A percentile compares a stretch with the other conserved stretches of the same genome.
These are phyloP conservation scores for Amphibalanus amphitrite DNA, from an alignment of 1,140 invertebrate genomes.

Conservation along the genomic window DNA sequence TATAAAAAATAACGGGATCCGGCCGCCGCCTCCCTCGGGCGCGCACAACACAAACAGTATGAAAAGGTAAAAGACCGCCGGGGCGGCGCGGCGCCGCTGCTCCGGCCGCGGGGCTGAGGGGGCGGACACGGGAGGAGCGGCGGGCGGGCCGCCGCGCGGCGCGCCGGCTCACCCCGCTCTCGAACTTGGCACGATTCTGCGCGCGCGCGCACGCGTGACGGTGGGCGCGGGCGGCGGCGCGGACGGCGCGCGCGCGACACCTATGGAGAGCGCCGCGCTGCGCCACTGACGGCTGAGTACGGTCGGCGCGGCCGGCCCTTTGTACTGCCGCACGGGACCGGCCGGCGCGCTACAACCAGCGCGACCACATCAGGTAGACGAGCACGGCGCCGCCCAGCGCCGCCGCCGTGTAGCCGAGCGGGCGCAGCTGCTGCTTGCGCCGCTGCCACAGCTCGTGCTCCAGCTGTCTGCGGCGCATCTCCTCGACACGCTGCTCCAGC, in stretches of 20 bases:
- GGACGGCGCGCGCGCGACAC: too few relatives aligned
- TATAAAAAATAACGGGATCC: background rate
- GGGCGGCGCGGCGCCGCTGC: too few relatives aligned
- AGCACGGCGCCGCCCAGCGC: background rate
- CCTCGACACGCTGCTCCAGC: background rate
- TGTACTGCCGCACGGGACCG: background rate
- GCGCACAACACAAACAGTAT: background rate
- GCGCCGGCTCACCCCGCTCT: too few relatives aligned
- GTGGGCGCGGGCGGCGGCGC: background rate
- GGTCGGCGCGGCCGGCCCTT: background rate
- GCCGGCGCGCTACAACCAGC: background rate
- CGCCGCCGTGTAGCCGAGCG: background rate
- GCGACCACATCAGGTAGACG: background rate
- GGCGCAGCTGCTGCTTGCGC: background rate
- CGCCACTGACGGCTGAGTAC: background rate
- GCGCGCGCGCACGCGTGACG: too few relatives aligned
- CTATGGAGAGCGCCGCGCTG: too few relatives aligned
- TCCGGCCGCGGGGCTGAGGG: too few relatives aligned
- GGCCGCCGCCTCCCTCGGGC: too few relatives aligned
- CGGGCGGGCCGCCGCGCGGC: too few relatives aligned
- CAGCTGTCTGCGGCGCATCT: background rate
- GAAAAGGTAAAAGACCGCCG: background rate
- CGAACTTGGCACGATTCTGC: too few relatives aligned
- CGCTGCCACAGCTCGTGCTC: conserved; percentile 4
- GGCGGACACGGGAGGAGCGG: too few relatives aligned